Conservation (phyloP, 1,140 invertebrate genomes). For the Thaumatotibia leucotreta region DNA sequence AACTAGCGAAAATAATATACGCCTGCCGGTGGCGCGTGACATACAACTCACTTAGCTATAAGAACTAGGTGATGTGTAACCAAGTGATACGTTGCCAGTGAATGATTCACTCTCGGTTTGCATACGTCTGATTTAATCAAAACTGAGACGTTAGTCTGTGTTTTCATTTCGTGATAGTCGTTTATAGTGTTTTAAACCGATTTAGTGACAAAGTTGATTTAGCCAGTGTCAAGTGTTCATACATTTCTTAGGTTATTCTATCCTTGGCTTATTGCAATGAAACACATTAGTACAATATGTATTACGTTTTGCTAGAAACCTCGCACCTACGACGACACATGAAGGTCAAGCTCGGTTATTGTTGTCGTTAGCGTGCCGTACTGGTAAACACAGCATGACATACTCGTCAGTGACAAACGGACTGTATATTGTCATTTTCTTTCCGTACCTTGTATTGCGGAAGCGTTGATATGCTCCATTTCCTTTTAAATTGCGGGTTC, state of each 20-base stretch:
- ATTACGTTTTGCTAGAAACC: conserved; percentile 30
- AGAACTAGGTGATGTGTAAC: conserved; percentile 30
- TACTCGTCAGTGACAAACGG: conserved; percentile 2
- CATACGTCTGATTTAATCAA: conserved; percentile 22
- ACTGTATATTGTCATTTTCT: conserved; percentile 1
- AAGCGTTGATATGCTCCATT: conserved; percentile 52
- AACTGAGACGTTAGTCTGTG: conserved; percentile 17
- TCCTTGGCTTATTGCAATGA: neutral
- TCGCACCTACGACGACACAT: conserved; percentile 29
- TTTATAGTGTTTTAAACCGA: neutral
- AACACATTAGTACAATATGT: neutral
- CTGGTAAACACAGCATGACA: conserved; percentile 18
- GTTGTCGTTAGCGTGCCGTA: conserved; percentile 31
- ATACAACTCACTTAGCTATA: conserved; percentile 20
- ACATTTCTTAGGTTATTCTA: neutral
- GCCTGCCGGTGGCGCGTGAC: conserved; percentile 32
- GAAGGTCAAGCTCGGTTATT: conserved; percentile 55
- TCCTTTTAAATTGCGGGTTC: conserved; percentile 46
- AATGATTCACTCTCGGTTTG: conserved; percentile 25
- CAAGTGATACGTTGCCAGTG: conserved; percentile 23
- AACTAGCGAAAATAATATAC: conserved; percentile 43
- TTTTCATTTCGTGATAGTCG: conserved; percentile 6
- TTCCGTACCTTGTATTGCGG: conserved; percentile 17
- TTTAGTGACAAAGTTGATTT: neutral
- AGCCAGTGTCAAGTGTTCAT: neutral